Conservation (phyloP, 2,113 vertebrate genomes). For the Camarhynchus parvulus region DNA sequence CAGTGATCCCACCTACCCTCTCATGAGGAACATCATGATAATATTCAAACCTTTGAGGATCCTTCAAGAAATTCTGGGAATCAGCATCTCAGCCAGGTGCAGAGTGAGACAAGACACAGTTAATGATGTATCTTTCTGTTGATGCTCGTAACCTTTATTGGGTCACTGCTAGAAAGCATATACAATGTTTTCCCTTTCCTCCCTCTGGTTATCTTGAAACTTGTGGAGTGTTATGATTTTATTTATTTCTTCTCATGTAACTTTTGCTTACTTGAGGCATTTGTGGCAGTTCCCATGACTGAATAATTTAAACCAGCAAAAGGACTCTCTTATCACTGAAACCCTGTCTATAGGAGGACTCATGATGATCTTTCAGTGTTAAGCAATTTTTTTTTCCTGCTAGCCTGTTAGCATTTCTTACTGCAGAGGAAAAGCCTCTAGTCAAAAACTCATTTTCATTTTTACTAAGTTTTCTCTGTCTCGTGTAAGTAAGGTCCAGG, state of each 20-base stretch:
- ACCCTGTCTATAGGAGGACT: neutral
- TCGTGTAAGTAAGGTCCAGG: neutral
- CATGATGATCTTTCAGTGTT: neutral
- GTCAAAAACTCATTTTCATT: neutral
- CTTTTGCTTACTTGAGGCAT: neutral
- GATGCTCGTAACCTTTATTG: slow-evolving; percentile 55
- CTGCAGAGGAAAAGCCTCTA: neutral
- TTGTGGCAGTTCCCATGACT: neutral
- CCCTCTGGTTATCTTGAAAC: slow-evolving; percentile 22
- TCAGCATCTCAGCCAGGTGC: neutral
- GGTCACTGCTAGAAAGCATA: slow-evolving; percentile 36
- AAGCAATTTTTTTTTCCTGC: neutral
- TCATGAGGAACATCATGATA: neutral
- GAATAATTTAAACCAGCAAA: neutral
- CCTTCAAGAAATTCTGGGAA: neutral
- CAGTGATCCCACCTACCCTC: neutral
- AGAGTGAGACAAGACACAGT: slow-evolving; percentile 65
- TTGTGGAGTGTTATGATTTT: neutral
- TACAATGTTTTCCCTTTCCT: slow-evolving; percentile 63
- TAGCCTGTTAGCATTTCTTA: neutral
- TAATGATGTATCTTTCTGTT: slow-evolving; percentile 16
- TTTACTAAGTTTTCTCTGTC: neutral
- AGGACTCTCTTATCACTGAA: slow-evolving; percentile 25
- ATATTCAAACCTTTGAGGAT: neutral
- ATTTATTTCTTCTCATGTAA: neutral